These are phyloP conservation scores for Lasioglossum lativentre DNA, from an alignment of 2,888 invertebrate species.

Conservation along the genomic window DNA sequence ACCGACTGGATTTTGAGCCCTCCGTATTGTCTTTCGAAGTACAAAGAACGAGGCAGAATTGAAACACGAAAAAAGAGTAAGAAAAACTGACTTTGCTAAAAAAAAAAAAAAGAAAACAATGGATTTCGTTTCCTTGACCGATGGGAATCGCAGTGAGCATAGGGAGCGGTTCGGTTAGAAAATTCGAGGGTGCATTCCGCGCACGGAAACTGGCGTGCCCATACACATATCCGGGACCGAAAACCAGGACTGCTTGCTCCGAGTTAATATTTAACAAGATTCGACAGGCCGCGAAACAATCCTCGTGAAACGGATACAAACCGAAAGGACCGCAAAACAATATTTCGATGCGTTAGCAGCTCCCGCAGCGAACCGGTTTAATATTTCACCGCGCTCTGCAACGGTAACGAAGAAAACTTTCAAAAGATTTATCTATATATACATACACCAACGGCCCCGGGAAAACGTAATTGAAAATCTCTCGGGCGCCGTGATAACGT, in stretches of 20 bases:
- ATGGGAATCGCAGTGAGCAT: background rate
- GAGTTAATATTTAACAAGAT: conserved; percentile 41
- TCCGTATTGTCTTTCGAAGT: no score
- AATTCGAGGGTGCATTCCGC: background rate
- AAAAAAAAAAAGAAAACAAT: background rate
- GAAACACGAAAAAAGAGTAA: background rate
- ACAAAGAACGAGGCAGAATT: background rate
- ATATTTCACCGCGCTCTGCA: conserved; percentile 15
- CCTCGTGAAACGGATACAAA: background rate
- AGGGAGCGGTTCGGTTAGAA: background rate
- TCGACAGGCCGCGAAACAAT: conserved; percentile 21
- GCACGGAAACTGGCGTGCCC: background rate
- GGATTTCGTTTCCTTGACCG: background rate
- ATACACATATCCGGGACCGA: background rate
- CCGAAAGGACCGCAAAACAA: conserved; percentile 12
- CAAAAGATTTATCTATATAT: conserved; percentile 14
- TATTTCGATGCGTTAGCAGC: conserved; percentile 23
- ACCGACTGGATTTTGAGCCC: no score
- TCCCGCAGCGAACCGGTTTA: background rate
- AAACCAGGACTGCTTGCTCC: conserved; percentile 5
- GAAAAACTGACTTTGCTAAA: background rate
- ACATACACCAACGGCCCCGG: background rate
- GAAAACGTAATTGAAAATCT: conserved; percentile 19
- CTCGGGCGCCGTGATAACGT: background rate
- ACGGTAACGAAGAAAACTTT: conserved; percentile 13